Percentiles rank a stretch among this genome's conserved stretches.
phyloP scores from a whole-genome alignment of 1,140 invertebrate genomes.

The Archivesica marissinica region DNA sequence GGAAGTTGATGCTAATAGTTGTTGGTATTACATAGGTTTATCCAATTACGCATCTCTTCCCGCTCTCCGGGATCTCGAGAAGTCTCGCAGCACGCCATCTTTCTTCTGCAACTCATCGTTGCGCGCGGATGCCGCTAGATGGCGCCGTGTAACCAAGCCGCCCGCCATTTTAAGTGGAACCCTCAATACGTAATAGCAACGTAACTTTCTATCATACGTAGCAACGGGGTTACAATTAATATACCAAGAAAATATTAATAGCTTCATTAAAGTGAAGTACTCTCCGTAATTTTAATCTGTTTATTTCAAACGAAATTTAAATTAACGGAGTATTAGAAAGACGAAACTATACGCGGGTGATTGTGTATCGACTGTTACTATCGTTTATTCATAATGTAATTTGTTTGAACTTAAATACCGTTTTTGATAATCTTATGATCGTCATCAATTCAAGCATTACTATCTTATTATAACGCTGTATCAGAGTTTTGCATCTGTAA shows the following conservation, averaged over 20 bases:
- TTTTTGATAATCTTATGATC: constrained; percentile 41
- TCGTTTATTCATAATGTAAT: constrained; percentile 18
- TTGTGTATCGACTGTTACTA: constrained; percentile 31
- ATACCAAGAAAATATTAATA: constrained; percentile 55
- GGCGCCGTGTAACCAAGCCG: constrained; percentile 51
- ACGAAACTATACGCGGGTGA: not conserved
- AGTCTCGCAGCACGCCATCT: constrained; percentile 45
- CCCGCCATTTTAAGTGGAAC: constrained; percentile 51
- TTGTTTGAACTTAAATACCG: constrained; percentile 46
- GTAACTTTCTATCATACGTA: constrained; percentile 52
- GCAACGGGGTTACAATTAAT: constrained; percentile 45
- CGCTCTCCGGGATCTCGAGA: constrained; percentile 27
- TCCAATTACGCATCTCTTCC: constrained; percentile 58
- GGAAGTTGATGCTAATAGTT: constrained; percentile 57
- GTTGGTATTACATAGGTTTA: constrained; percentile 60
- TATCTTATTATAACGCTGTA: constrained; percentile 13
- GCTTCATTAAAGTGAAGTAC: constrained; percentile 48
- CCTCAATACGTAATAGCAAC: constrained; percentile 34
- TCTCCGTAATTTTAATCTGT: constrained; percentile 50
- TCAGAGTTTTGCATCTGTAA: constrained; percentile 4
- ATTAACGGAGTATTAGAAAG: constrained; percentile 43
- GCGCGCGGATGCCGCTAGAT: not conserved
- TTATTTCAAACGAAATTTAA: constrained; percentile 59
- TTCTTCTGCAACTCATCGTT: constrained; percentile 30
- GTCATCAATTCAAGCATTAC: not conserved